Evolutionary conservation across 53 echinoderm and acorn worm genomes (phyloP).

Genomic region (Stichopus horrens): DNA sequence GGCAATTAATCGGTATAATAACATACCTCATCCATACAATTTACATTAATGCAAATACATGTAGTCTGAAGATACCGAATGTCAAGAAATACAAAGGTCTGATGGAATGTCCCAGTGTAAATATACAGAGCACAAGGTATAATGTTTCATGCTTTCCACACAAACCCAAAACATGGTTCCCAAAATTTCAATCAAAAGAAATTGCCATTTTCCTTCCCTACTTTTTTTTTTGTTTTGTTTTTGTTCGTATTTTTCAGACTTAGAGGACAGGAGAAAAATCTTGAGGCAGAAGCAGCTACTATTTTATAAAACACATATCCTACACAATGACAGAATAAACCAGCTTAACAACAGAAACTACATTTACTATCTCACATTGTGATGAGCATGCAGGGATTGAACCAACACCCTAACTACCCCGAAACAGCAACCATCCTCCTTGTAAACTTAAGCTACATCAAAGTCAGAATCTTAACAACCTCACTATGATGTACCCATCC

Average conservation of each 20-base stretch:
- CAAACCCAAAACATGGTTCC: not conserved
- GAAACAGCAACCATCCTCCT: too few relatives aligned
- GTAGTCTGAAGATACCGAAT: not conserved
- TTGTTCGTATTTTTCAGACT: not conserved
- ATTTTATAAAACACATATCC: too few relatives aligned
- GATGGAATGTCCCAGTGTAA: not conserved
- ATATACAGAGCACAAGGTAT: not conserved
- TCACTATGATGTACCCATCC: too few relatives aligned
- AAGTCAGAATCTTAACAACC: too few relatives aligned
- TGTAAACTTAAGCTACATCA: too few relatives aligned
- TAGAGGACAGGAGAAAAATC: too few relatives aligned
- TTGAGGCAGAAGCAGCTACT: too few relatives aligned
- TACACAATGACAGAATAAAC: too few relatives aligned
- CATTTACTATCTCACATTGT: too few relatives aligned
- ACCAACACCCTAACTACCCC: too few relatives aligned
- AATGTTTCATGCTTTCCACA: slow-evolving; percentile 26
- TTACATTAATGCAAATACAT: not conserved
- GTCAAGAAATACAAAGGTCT: not conserved
- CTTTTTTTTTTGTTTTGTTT: not conserved
- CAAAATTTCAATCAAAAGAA: slow-evolving; percentile 17
- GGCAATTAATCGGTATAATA: not conserved
- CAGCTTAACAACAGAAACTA: too few relatives aligned
- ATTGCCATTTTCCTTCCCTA: not conserved
- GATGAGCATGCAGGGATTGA: too few relatives aligned
- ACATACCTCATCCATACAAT: not conserved